Evolutionary conservation across 2,888 invertebrate genomes (phyloP).

Genomic region (Holacanthella duospinosa): DNA sequence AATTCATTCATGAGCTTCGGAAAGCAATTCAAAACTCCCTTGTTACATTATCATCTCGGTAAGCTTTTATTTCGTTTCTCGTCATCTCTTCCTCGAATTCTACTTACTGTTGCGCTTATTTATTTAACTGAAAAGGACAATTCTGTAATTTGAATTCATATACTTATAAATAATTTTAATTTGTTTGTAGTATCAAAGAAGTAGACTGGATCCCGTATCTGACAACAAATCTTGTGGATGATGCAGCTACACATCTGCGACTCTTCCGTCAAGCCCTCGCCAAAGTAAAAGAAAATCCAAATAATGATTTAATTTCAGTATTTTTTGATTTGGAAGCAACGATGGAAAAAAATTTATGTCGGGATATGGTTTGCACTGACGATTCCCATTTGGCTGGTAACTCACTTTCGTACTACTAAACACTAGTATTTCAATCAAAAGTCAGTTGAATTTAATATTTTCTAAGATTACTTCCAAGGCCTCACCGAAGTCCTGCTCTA

Average conservation of each 20-base stretch:
- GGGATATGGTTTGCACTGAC: conserved; percentile 68
- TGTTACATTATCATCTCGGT: conserved; percentile 62
- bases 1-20: conserved; percentile 60
- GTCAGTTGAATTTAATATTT: conserved; percentile 6
- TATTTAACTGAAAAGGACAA: neutral
- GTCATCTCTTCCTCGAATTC: neutral
- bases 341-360: conserved; percentile 69
- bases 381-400: conserved; percentile 48
- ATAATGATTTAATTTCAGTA: conserved; percentile 53
- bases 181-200: conserved; percentile 53
- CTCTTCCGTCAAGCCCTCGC: conserved; percentile 68
- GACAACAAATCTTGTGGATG: conserved; percentile 77
- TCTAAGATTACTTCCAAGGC: conserved; percentile 66
- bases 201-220: conserved; percentile 84
- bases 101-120: neutral
- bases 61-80: conserved; percentile 33
- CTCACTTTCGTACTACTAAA: no score
- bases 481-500: conserved; percentile 70
- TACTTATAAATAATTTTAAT: neutral
- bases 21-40: conserved; percentile 59
- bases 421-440: no score
- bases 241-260: conserved; percentile 77
- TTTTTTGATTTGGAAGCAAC: conserved; percentile 84
- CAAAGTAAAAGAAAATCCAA: conserved; percentile 40
- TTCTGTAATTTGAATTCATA: neutral